Conservation (phyloP, 2,797 vertebrate genomes). For the Enteromius thamalakanensis region DNA sequence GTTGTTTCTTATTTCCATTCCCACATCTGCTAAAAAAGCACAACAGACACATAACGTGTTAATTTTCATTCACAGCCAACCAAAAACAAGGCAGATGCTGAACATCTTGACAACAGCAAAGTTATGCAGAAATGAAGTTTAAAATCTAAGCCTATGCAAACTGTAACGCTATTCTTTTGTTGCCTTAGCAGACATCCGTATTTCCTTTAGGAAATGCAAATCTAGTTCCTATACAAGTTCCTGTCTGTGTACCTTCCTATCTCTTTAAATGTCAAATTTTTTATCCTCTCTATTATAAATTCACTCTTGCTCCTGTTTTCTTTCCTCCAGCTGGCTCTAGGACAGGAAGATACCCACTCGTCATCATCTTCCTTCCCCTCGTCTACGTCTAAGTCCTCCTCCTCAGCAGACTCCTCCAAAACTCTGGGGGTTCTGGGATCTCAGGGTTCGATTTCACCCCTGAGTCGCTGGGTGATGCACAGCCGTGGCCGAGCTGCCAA, state of each 20-base stretch:
- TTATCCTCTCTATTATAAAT: constrained; percentile 39
- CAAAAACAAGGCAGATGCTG: neutral
- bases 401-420: constrained; percentile 75
- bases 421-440: constrained; percentile 75
- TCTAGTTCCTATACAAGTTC: neutral
- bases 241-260: constrained; percentile 13
- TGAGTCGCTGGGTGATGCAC: constrained; percentile 82
- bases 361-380: constrained; percentile 72
- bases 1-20: neutral
- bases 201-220: constrained; percentile 30
- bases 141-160: neutral
- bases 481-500: constrained; percentile 80
- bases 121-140: neutral
- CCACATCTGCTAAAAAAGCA: neutral
- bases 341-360: constrained; percentile 81
- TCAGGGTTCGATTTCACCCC: constrained; percentile 76
- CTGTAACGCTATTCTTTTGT: neutral
- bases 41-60: neutral
- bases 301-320: constrained; percentile 27
- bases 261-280: constrained; percentile 18
- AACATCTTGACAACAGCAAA: neutral
- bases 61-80: neutral
- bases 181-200: neutral
- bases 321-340: constrained; percentile 80
- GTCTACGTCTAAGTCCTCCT: constrained; percentile 67